Base-by-base conservation (phyloP, 2,888 invertebrate species). In the Malthinus seriepunctatus region DNA sequence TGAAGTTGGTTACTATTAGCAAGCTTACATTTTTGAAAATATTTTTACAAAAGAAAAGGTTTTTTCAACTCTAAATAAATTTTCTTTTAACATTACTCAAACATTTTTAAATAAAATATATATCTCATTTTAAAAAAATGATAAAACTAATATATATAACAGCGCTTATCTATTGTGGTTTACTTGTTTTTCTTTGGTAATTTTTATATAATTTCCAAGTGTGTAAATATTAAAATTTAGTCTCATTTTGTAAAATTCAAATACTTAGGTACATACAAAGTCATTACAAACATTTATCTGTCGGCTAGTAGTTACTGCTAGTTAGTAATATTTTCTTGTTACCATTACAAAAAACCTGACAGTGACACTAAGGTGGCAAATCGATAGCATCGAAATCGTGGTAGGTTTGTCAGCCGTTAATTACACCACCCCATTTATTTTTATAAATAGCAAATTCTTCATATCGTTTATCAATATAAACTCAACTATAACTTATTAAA, bases 401-500 rank as follows among this genome's bases (percentile, higher is more conserved):
- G 15, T n/a, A 12, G 7, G 14, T 15, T 3, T 42, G 10, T 35
- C 35, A 1, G 9, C n/a, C 7, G 15, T 42, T 42, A 15, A 15
- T 42, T 42, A 15, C 14, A 42, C 39, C 39, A 42, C 39, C 39
- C 39, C 15, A 42, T 23, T 15, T n/a, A 42, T 15, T 42, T 23
- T 23, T 23, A 15, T 42, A 42, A 42, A 42, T 42, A 42, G 39
- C 39, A 42, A 42, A 42, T 15, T 23, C 23, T 42, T 42, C 11
- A 9, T 42, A 23, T 23, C 14, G 39, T 42, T n/a, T 14, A 42
- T 42, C 32, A 31, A 47, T 55, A 23, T 55, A 49, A 45, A 45
- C 45, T 50, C 45, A 42, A 50, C 33, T 42, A 51, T 33, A 39
- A 51, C 42, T 51, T 51, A 51, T 39, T 51, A 33, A 39, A 39